Base-by-base conservation (phyloP, 2,113 vertebrate species). In the Capra hircus region DNA sequence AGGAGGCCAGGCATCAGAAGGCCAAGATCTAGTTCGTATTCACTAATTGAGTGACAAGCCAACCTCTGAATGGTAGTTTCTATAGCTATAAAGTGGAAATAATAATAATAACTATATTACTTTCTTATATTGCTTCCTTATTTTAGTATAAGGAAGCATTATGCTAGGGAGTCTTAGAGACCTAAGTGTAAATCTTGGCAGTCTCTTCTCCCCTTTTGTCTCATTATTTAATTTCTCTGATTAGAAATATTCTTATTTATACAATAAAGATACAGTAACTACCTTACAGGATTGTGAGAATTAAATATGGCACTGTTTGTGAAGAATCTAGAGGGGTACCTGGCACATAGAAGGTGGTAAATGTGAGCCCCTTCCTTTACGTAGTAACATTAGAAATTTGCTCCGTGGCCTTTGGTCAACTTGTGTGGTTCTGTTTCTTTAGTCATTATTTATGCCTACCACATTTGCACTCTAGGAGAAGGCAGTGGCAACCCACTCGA, bases 191-290 rank as follows among this genome's bases (percentile, higher is more conserved):
- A 92, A n/a, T 74, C 13, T 8, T 90, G 6, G 45, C 5, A 81
- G 3, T 62, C 9, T 40, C 17, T 28, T 95, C 30, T 81, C 16
- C 43, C 3, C 8, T 94, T 85, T 80, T 36, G 71, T 88, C 33
- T 93, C n/a, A 50, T 85, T 74, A 71, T 14, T 74, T 89, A 87
- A 55, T 91, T 7, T 88, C 3, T 92, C 50, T 59, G 48, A 62
- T 90, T 53, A 60, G 27, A 94, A 91, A 48, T 81, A 85, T 83
- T 93, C 10, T 88, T 88, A 89, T 60, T 91, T 83, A 95, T 77
- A 33, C 50, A 94, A 83, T 89, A 59, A 94, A 92, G 7, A 27
- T 84, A 33, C 11, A 82, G 53, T n/a, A 92, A 74, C 59, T 91
- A 59, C 17, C 17, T 85, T 45, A 84, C 2, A 78, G 23, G 30